These are phyloP conservation scores for Bos taurus DNA, from an alignment of 2,113 vertebrate species.

Conservation along the genomic window ARS-UCD2.0 NC_037354.1:43561001-43561500, in stretches of 20 bases:
- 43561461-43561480: too few relatives aligned
- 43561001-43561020: neutral
- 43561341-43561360: neutral
- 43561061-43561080: neutral
- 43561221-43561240: neutral
- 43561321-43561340: neutral
- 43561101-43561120: neutral
- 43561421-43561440: neutral
- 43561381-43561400: neutral
- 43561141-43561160: neutral
- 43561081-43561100: conserved; percentile 5
- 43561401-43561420: neutral
- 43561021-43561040: neutral
- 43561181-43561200: neutral
- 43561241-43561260: neutral
- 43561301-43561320: neutral
- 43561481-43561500: too few relatives aligned
- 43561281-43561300: neutral
- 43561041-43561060: neutral
- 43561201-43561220: neutral
- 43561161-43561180: neutral
- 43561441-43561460: neutral
- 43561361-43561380: neutral
- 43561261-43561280: neutral
- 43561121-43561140: neutral